Base-by-base conservation (phyloP, 2,113 vertebrate species). In the Hemiprocne comata region DNA sequence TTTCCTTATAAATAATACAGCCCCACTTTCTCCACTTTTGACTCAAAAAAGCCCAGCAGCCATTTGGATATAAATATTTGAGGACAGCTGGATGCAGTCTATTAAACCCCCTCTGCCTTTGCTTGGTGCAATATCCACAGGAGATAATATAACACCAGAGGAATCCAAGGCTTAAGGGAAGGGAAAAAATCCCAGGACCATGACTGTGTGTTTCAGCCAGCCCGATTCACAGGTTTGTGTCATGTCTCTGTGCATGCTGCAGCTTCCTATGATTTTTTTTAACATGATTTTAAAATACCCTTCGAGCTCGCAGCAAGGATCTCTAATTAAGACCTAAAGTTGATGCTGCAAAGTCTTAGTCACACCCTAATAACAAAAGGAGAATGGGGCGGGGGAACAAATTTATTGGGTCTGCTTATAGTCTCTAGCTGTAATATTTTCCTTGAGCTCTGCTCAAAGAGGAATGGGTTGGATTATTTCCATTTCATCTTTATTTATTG, bases 401-500 rank as follows among this genome's bases (percentile, higher is more conserved):
- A 92, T 97, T 96, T 95, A 92, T 84, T 94, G 83, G 92, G 94
- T 94, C 90, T 96, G 96, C 86, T 96, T 90, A 87, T 90, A 44
- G 95, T 92, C 93, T 92, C 66, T 90, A 81, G 73, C 92, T 92
- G 90, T 93, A 96, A 79, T 96, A 85, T 96, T 96, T 96, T 96
- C 93, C 96, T 96, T 96, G 96, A 96, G 96, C 86, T 92, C 70
- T 65, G 54, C 96, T 97, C 94, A 92, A 86, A 95, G 95, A 82
- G 88, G 86, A 96, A 83, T 26, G 83, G 83, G 88, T 85, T 97
- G 93, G 95, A 95, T 95, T 96, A 78, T 93, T 96, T 96, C 94
- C 94, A 96, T 82, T 97, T 92, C 92, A 70, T 93, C 95, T 84
- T 94, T 94, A 88, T 97, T 97, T 96, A 95, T 93, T 96, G 36